Evolutionary conservation across 2,113 vertebrate species (phyloP), one percentile per base, ranked within the genome.

Genomic region (Otus sunia): DNA sequence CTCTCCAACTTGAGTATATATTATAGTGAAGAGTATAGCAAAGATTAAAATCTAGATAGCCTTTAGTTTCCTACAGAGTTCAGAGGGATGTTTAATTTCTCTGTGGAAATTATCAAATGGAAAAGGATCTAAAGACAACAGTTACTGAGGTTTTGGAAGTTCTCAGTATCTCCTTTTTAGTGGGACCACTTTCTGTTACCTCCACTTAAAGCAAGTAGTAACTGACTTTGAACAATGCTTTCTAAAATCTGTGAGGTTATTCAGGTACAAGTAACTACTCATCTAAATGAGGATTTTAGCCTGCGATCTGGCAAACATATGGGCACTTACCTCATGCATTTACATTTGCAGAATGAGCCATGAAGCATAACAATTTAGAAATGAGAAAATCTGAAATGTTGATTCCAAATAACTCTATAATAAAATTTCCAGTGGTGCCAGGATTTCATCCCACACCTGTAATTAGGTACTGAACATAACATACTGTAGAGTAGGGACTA

Each of bases 291-390:
- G 69, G 36, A 36, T 85, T 79, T 88, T 95, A 73, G 77, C 36
- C 53, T 0, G 1, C 87, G 87, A 90, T 94, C 66, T 87, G 74
- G 74, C 87, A 95, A 75, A 91, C n/a, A 14, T 62, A 88, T 62
- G 52, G 60, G 60, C 60, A 75, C 66, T 95, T 94, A 94, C 78
- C 43, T 92, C 37, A 21, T 82, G 52, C 82, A 88, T 93, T 94
- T 96, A 82, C 67, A 86, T 92, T 95, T 90, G 56, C 75, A 94
- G 88, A 92, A 92, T 79, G 90, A 87, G 36, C 62, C 88, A 69
- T 55, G 82, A 82, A 92, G 69, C 62, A 66, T 43, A 93, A 84
- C 27, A 88, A 58, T 92, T 93, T 80, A 68, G 81, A 78, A 90
- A 85, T 79, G 52, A 79, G 62, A 53, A 93, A 94, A 88, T 87